Conservation (phyloP, 2,888 invertebrate species). For the Zhengitettix transpicula region DNA sequence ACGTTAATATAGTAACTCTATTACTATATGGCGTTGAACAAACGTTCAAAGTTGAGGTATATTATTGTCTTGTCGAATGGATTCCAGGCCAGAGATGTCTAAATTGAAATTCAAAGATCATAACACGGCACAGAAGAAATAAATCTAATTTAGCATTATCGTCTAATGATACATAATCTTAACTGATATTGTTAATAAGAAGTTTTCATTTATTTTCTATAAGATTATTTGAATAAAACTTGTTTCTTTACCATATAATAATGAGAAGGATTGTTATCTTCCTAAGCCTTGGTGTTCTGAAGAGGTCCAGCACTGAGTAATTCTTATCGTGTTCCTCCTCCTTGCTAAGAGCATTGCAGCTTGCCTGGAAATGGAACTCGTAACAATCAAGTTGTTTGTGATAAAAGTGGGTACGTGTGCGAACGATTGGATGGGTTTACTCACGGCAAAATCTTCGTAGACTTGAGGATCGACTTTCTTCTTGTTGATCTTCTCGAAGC, state of each 20-base stretch:
- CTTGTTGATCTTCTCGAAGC: slow-evolving; percentile 64
- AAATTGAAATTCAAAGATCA: no score
- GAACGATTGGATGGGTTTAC: slow-evolving; percentile 16
- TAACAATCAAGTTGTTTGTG: neutral
- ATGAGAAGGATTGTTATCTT: slow-evolving; percentile 62
- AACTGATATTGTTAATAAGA: no score
- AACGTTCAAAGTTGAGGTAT: no score
- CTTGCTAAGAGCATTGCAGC: slow-evolving; percentile 48
- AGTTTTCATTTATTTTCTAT: no score
- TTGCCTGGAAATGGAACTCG: slow-evolving; percentile 32
- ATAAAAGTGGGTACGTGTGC: neutral
- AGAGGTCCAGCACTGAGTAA: slow-evolving; percentile 67
- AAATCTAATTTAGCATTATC: no score
- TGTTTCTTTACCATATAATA: slow-evolving; percentile 46
- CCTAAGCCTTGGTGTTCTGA: slow-evolving; percentile 58
- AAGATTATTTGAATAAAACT: neutral
- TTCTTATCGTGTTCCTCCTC: slow-evolving; percentile 55
- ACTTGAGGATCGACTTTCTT: slow-evolving; percentile 55
- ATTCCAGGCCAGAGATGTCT: no score
- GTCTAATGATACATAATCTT: no score
- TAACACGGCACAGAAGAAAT: no score
- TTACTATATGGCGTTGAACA: no score
- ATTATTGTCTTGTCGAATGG: no score
- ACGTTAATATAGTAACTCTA: no score
- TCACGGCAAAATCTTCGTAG: slow-evolving; percentile 56